Conservation (phyloP, 2,113 vertebrate genomes). For the Corythornis madagascariensis region DNA sequence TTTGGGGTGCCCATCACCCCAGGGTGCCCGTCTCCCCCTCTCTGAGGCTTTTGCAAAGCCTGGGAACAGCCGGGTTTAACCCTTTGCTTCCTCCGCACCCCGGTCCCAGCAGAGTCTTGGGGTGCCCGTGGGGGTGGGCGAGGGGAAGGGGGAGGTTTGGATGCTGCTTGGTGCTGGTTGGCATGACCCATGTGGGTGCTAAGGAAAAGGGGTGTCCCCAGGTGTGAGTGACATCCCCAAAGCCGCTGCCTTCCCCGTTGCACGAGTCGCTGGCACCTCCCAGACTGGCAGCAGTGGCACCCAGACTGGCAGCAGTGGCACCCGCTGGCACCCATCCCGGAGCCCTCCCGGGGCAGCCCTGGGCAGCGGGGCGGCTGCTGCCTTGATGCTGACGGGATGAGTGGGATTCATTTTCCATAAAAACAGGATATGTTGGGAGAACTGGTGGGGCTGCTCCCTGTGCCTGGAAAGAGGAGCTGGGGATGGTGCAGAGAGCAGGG, state of each 20-base stretch:
- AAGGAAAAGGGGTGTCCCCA: not conserved
- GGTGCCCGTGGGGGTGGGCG: accelerated
- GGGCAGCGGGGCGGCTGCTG: not conserved
- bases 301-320: too few species aligned
- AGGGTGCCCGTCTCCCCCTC: not conserved
- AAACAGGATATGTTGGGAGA: conserved; percentile 74
- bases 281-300: not conserved
- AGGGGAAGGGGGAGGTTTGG: not conserved
- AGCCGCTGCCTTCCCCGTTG: accelerated
- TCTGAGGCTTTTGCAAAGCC: not conserved
- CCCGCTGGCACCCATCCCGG: not conserved
- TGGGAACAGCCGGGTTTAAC: not conserved
- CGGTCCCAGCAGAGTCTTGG: accelerated
- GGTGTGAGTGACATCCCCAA: not conserved
- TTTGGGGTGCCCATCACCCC: not conserved
- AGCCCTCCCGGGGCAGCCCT: not conserved
- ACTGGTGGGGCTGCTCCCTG: not conserved
- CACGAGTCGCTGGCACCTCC: not conserved
- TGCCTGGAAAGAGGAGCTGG: not conserved
- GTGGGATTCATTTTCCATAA: conserved; percentile 68
- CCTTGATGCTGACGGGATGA: not conserved
- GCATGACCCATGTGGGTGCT: accelerated
- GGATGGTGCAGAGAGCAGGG: not conserved
- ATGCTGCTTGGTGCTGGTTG: accelerated
- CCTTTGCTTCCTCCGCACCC: not conserved